phyloP scores from a whole-genome alignment of 2,797 vertebrate genomes.

The Sandelia bainsii region DNA sequence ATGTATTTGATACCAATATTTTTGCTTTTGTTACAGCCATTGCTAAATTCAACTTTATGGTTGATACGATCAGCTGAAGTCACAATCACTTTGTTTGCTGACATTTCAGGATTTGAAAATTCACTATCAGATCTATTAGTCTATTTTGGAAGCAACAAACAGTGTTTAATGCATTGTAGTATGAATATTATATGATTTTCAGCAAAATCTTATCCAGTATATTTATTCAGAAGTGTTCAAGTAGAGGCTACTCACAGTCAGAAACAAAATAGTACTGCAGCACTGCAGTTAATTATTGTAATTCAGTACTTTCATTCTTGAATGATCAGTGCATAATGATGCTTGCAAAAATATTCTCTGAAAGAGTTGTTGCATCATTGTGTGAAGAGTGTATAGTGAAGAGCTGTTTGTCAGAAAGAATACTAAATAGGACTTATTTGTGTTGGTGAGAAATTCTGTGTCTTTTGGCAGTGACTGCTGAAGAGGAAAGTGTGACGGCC shows the following conservation, averaged over 20 bases:
- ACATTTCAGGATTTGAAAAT: not conserved
- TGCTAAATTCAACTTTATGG: not conserved
- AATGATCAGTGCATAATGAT: constrained; percentile 15
- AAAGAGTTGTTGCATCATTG: constrained; percentile 7
- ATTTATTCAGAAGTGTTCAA: not conserved
- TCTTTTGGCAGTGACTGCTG: constrained; percentile 40
- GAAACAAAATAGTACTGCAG: constrained; percentile 21
- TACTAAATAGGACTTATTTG: constrained; percentile 46
- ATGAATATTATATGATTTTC: not conserved
- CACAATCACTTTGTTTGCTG: not conserved
- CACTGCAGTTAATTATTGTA: constrained; percentile 20
- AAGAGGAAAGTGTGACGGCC: constrained; percentile 63
- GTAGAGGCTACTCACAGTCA: constrained; percentile 10
- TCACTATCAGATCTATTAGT: not conserved
- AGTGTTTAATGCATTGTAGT: not conserved
- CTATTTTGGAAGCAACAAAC: not conserved
- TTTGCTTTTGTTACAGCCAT: not conserved
- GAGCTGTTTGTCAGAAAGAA: constrained; percentile 25
- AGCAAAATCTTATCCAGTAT: constrained; percentile 8
- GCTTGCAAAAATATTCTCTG: constrained; percentile 19
- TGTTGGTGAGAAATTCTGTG: constrained; percentile 50
- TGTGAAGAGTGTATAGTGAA: constrained; percentile 8
- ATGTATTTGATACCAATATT: not conserved
- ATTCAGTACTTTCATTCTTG: constrained; percentile 20
- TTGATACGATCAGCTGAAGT: not conserved